Base-by-base conservation (phyloP, 2,113 vertebrate genomes). In the Ascaphus truei region DNA sequence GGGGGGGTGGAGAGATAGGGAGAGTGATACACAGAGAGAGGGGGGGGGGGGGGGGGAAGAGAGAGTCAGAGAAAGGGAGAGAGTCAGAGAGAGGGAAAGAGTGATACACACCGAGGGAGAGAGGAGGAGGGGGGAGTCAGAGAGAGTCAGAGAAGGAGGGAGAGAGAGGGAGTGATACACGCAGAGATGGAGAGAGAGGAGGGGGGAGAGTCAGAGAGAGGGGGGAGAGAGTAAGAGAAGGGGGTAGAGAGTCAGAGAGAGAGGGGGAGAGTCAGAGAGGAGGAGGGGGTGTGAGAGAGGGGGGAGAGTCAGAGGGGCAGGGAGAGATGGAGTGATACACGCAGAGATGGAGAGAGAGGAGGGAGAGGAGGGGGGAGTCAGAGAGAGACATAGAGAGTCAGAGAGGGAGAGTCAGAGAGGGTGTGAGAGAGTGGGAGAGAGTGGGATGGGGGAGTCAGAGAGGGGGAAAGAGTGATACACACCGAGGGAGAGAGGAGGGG, bases 21-120 rank as follows among this genome's bases (percentile, higher is more conserved):
- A n/a, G 18, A 23, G 31, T 12, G 31, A 31, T 13, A 33, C 20
- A 26, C 30, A 34, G 30, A 4, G 15, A 36, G 4, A 45, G 31
- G 7, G 53, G 31, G 36, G 25, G 41, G 47, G 80, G 68, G 71
- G 68, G 71, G 47, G 48, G 59, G 62, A 58, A 47, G 45, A 75
- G 75, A 41, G 64, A 74, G 76, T 73, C 51, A 31, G 59, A 75
- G 74, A 74, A 77, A 50, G 27, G 59, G 75, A 73, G 72, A 76
- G 53, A 13, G 60, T 29, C 62, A 56, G 25, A 47, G 36, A 7
- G 72, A 15, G 13, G 7, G 23, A 1, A 6, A 5, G 20, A 23
- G 9, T 12, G 33, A 3, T 10, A 34, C 9, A 9, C 5, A 34
- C 5, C 4, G 6, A n/a, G 31, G 10, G 20, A 20, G 53, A 22